Evolutionary conservation across 2,113 vertebrate genomes (phyloP), one percentile per base, ranked within the genome.

Genomic region (Formicarius rufipectus): DNA sequence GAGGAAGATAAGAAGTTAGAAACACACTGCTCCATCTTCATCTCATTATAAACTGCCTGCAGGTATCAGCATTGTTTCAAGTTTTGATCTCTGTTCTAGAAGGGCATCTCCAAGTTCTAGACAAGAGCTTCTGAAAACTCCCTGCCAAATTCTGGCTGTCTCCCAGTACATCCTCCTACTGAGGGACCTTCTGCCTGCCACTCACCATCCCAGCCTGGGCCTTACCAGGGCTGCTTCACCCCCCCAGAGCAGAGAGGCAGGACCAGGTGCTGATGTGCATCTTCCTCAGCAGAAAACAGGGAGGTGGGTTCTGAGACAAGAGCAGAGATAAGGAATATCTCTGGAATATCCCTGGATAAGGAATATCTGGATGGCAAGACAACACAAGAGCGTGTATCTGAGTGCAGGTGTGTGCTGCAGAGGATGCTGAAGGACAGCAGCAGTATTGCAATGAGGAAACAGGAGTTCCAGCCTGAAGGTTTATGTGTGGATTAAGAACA

Each of bases 351-450:
- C n/a, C n/a, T n/a, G n/a, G 84, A 49, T 33, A 22, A 49, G 84
- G 45, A 82, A 2, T 1, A 12, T 40, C 53, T 87, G 66, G 42
- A 12, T 47, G 64, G 33, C 45, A 45, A 23, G 47, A 31, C 40
- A 50, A 3, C 33, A 13, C 0, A 0, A n/a, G n/a, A n/a, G 40
- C 18, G 44, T 72, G 21, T 37, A 7, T 25, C 1, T 42, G 39
- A 21, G 59, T 28, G 52, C 62, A 22, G 22, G 18, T 23, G 9
- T 35, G 56, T 13, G 0, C 27, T 45, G 21, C 45, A 49, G 40
- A 25, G 30, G 60, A 17, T 2, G 3, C 71, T 85, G 66, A 76
- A 69, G 89, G 49, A 73, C 37, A 49, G 50, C 7, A 86, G 25
- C 69, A 69, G 50, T 33, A 20, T 27, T 59, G 44, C 28, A 35